Evolutionary conservation across 2,797 vertebrate species (phyloP).

Genomic region (Arctocebus calabarensis): DNA sequence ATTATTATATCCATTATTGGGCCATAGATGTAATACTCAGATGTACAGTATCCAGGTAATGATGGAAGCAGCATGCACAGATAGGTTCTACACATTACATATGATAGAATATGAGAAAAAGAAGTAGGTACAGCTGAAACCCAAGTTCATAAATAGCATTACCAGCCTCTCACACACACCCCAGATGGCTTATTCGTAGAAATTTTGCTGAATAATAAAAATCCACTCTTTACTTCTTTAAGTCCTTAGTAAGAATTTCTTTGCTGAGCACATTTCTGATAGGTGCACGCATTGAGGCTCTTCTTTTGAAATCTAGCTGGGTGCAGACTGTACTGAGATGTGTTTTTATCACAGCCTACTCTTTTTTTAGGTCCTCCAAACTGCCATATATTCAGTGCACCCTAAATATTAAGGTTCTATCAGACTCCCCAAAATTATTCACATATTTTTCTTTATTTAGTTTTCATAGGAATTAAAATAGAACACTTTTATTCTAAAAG

Average conservation of each 20-base stretch:
- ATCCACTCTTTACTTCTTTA: neutral
- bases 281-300: neutral
- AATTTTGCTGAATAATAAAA: neutral
- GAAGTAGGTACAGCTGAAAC: neutral
- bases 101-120: neutral
- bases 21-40: neutral
- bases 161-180: accelerated
- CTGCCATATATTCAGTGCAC: neutral
- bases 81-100: neutral
- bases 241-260: neutral
- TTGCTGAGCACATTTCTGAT: neutral
- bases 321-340: neutral
- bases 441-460: constrained; percentile 16
- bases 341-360: neutral
- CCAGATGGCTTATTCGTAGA: neutral
- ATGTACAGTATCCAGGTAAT: neutral
- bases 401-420: neutral
- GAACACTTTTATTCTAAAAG: neutral
- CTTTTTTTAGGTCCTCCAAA: neutral
- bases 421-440: neutral
- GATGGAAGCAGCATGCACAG: neutral
- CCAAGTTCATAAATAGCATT: neutral
- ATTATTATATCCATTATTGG: neutral
- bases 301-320: neutral
- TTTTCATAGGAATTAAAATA: neutral